Evolutionary conservation across 2,888 invertebrate genomes (phyloP), one percentile per base, ranked within the genome.

Genomic region (Galerucella pusilla): DNA sequence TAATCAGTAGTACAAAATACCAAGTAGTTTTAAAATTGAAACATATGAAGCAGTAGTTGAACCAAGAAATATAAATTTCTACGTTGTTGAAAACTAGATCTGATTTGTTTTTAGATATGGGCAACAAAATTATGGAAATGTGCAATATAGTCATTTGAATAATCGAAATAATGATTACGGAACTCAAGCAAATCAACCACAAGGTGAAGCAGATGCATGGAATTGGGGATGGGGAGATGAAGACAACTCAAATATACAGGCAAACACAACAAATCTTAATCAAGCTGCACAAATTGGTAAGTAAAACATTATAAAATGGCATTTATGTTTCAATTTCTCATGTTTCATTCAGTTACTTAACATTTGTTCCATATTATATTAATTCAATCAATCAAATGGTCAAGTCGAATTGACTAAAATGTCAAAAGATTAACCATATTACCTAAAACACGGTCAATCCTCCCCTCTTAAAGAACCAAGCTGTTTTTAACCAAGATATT

Each of bases 191-290:
- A 72, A 75, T 2, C 79, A 77, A 54, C 77, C 70, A 28, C 79
- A 77, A 61, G 78, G 80, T 42, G 82, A 84, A 60, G 82, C 82
- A 9, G 87, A 87, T 80, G 81, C 85, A 67, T 91, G 91, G 91
- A 90, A 90, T 82, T 91, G 91, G 91, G 90, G 90, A 1, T 91
- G 91, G 91, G 91, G 91, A 14, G 91, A 92, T 76, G 88, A 88
- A 77, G 85, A 88, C 70, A 87, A 87, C 74, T 86, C 86, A 4
- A 87, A 87, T 78, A 76, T 83, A 61, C 85, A 86, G 75, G 35
- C 42, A 14, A 66, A 14, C 52, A 35, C 20, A 20, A 76, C 72
- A 52, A 70, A 42, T 66, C 28, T 67, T 1, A 77, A 72, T 49
- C 79, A 79, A 69, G 57, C 45, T 57, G 77, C 52, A 59, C 74